A percentile compares a stretch with the other conserved stretches of the same genome.
Conservation (phyloP, 2,113 vertebrate species). For the Pelecanoides urinatrix region DNA sequence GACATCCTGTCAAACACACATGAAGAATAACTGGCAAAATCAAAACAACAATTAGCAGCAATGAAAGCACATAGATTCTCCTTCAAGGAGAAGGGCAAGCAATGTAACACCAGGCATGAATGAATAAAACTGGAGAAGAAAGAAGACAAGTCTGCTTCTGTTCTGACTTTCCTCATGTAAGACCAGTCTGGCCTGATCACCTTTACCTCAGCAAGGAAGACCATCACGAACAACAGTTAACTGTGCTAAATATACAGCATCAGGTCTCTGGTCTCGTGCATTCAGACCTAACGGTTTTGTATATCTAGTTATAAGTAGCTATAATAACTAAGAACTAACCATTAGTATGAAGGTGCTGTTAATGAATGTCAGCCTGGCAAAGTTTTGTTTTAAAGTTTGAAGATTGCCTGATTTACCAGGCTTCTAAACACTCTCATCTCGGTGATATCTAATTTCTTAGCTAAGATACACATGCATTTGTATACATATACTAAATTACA, state of each 20-base stretch:
- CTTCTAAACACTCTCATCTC: neutral
- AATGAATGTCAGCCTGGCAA: neutral
- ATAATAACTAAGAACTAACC: neutral
- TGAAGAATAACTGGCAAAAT: neutral
- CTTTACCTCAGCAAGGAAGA: neutral
- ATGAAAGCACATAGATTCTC: neutral
- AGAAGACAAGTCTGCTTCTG: neutral
- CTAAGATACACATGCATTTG: neutral
- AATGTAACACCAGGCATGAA: neutral
- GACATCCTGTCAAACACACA: neutral
- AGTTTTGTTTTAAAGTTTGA: neutral
- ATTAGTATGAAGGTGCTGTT: neutral
- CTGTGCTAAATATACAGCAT: neutral
- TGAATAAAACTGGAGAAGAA: neutral
- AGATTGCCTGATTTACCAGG: neutral
- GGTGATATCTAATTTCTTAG: neutral
- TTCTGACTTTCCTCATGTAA: neutral
- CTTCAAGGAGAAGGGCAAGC: neutral
- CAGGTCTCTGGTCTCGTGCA: neutral
- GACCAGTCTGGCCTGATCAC: neutral
- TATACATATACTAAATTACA: neutral
- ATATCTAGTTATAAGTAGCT: neutral
- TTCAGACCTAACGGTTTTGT: neutral
- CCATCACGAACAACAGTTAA: neutral
- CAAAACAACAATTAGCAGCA: neutral